Conservation (phyloP, 2,888 invertebrate species). For the Polyommatus iphigenia region DNA sequence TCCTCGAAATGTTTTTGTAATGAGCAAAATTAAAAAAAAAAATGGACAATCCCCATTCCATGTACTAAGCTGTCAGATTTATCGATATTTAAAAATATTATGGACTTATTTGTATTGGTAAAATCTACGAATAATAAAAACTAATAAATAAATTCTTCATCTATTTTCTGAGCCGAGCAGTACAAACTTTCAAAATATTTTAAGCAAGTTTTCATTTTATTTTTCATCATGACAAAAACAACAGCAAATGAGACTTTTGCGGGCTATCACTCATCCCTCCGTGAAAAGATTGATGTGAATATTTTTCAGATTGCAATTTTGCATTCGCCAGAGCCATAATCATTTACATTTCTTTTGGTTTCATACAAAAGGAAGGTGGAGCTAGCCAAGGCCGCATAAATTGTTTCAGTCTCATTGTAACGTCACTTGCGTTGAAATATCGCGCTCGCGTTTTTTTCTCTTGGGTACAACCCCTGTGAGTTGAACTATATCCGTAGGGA, state of each 20-base stretch:
- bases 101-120: too few relatives aligned
- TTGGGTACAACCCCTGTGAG: background rate
- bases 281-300: background rate
- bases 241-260: background rate
- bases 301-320: slow-evolving; percentile 2
- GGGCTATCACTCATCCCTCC: background rate
- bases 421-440: background rate
- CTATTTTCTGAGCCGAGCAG: background rate
- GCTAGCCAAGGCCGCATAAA: slow-evolving; percentile 5
- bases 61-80: too few relatives aligned
- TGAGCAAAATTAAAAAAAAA: too few relatives aligned
- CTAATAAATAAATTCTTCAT: background rate
- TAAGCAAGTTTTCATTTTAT: background rate
- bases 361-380: background rate
- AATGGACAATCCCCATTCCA: too few relatives aligned
- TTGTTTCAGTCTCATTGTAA: slow-evolving; percentile 2
- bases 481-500: background rate
- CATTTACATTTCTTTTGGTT: slow-evolving; percentile 18
- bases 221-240: background rate
- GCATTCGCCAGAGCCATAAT: slow-evolving; percentile 12
- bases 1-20: too few relatives aligned
- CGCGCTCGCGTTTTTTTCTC: background rate
- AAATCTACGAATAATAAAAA: too few relatives aligned
- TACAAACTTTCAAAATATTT: background rate
- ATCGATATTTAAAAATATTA: too few relatives aligned